phyloP scores from a whole-genome alignment of 2,113 vertebrate species.

The Daboia siamensis region DNA sequence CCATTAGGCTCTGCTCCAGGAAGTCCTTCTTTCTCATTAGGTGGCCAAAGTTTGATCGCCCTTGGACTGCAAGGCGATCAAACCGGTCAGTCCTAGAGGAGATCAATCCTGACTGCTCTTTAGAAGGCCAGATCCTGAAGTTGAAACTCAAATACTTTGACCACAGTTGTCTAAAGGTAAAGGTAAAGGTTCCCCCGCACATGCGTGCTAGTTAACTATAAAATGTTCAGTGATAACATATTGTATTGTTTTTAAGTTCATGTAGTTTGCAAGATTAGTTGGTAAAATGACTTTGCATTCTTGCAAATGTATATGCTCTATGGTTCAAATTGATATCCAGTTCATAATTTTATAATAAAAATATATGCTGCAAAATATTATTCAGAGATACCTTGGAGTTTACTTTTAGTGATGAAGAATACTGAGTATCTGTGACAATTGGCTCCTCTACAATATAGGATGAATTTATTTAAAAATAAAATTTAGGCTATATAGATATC shows the following conservation, averaged over 20 bases:
- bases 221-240: not conserved
- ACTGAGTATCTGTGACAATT: not conserved
- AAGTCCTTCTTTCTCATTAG: no score
- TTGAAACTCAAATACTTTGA: no score
- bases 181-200: no score
- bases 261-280: not conserved
- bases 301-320: not conserved
- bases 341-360: not conserved
- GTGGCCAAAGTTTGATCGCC: no score
- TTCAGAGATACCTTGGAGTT: conserved; percentile 14
- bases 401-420: conserved; percentile 16
- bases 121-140: no score
- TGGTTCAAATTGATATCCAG: not conserved
- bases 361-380: conserved; percentile 41
- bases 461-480: not conserved
- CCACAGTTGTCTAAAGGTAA: no score
- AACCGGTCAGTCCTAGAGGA: no score
- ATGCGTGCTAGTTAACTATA: not conserved
- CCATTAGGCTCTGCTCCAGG: no score
- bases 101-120: no score
- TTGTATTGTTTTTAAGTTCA: not conserved
- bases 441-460: not conserved
- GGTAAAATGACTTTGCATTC: not conserved
- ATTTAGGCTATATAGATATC: not conserved
- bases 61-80: no score